Base-by-base conservation (phyloP, 2,888 invertebrate species). In the Noctua fimbriata region DNA sequence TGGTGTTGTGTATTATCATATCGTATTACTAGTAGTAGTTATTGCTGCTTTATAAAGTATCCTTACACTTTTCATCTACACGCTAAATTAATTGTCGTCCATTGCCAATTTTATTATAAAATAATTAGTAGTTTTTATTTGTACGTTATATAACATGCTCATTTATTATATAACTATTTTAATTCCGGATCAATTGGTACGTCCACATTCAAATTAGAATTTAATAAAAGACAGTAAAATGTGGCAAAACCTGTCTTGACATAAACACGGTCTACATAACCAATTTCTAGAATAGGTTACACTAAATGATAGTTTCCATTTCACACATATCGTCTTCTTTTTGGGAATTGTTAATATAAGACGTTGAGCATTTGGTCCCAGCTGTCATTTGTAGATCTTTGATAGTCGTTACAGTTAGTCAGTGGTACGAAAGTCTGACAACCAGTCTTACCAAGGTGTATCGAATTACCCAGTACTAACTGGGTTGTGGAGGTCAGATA, bases 1-100 rank as follows among this genome's bases (percentile, higher is more conserved):
- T 36, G 49, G 36, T 81, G 75, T 81, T 83, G 85, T 76, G 60
- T 49, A 83, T 63, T 47, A 69, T 63, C 76, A 76, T 80, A 76
- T 82, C 76, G 67, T 80, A 67, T 67, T 74, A 76, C 32, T 69
- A 76, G 32, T 55, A 49, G 9, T 82, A 83, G 67, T 63, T 70
- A 47, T 16, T 83, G 47, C 18, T 66, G 47, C 18, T 66, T 82
- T 79, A 49, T 28, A 55, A 36, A 66, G 65, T 66, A 66, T 73
- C 1, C 82, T 78, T 41, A 49, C 60, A 32, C 24, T 47, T 69
- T n/a, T 63, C 28, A 69, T 47, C 14, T 67, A 76, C 44, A 28
- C 69, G 41, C 9, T 44, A 49, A 75, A 32, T 6, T 52, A 58
- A 49, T 12, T 36, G 24, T 63, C 52, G 77, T 69, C 69, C 47